These are phyloP conservation scores for Epizoanthus stellaris DNA, from an alignment of 92 coral and sea anemone genomes.

Conservation along the genomic window DNA sequence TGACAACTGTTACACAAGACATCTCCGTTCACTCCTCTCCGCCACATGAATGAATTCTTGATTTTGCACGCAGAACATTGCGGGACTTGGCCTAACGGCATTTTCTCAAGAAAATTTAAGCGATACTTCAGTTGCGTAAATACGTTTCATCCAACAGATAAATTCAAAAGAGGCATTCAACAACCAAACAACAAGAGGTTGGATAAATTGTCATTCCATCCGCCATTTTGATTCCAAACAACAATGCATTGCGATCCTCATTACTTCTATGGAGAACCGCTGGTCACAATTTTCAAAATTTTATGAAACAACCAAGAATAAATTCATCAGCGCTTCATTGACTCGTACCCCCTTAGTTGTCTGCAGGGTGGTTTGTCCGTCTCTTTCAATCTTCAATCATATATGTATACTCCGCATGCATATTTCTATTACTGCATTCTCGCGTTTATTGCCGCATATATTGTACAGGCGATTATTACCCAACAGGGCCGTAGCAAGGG, in stretches of 20 bases:
- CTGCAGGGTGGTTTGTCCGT: too few relatives aligned
- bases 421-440: too few relatives aligned
- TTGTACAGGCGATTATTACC: too few relatives aligned
- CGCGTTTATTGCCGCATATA: too few relatives aligned
- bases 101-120: neutral
- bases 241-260: conserved; percentile 28
- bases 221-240: conserved; percentile 38
- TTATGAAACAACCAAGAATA: too few relatives aligned
- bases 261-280: neutral
- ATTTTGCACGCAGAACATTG: conserved; percentile 99
- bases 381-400: too few relatives aligned
- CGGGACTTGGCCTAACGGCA: conserved; percentile 86
- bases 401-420: too few relatives aligned
- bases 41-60: conserved; percentile 92
- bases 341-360: too few relatives aligned
- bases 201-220: neutral
- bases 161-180: neutral
- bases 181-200: neutral
- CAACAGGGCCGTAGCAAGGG: too few relatives aligned
- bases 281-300: neutral
- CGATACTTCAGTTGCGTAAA: neutral
- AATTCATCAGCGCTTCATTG: too few relatives aligned
- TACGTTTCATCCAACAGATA: neutral
- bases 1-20: conserved; percentile 98
- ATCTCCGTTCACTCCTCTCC: conserved; percentile 95